These are phyloP conservation scores for Drosophila testacea DNA, from an alignment of 2,888 invertebrate genomes.

Conservation along the genomic window DNA sequence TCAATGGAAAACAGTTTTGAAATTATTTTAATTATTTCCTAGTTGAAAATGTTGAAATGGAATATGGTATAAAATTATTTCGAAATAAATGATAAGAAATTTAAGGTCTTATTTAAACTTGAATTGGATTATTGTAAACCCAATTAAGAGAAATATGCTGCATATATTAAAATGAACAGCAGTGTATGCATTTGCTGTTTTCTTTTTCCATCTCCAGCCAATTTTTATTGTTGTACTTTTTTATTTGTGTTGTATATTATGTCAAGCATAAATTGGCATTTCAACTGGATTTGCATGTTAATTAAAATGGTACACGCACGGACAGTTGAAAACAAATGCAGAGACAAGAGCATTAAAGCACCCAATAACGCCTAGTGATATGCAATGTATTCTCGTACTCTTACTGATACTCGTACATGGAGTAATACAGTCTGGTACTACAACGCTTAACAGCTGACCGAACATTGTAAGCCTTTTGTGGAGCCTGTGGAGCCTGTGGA, in stretches of 20 bases:
- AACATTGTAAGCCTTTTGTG: conserved; percentile 62
- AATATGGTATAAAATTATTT: background rate
- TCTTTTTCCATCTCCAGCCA: conserved; percentile 10
- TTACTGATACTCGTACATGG: background rate
- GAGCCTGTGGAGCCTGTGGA: conserved; percentile 10
- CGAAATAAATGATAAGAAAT: background rate
- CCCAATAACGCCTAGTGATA: conserved; percentile 34
- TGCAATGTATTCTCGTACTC: background rate
- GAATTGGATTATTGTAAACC: conserved; percentile 17
- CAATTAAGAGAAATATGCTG: conserved; percentile 38
- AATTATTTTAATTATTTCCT: too few species aligned
- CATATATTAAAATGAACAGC: conserved; percentile 40
- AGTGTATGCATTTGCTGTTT: conserved; percentile 25
- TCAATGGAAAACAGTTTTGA: too few species aligned
- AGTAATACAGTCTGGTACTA: conserved; percentile 53
- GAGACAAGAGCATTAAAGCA: conserved; percentile 69
- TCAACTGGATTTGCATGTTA: conserved; percentile 81
- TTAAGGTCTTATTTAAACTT: background rate
- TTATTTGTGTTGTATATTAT: conserved; percentile 66
- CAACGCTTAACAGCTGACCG: conserved; percentile 65
- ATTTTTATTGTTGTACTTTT: conserved; percentile 28
- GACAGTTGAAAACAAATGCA: conserved; percentile 75
- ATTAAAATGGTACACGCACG: conserved; percentile 76
- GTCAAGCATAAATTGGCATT: conserved; percentile 80
- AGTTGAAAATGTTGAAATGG: too few species aligned